Percentiles rank a stretch among this genome's conserved stretches.
Evolutionary conservation across 2,888 invertebrate genomes (phyloP).

Genomic region (Nemoura dubitans): DNA sequence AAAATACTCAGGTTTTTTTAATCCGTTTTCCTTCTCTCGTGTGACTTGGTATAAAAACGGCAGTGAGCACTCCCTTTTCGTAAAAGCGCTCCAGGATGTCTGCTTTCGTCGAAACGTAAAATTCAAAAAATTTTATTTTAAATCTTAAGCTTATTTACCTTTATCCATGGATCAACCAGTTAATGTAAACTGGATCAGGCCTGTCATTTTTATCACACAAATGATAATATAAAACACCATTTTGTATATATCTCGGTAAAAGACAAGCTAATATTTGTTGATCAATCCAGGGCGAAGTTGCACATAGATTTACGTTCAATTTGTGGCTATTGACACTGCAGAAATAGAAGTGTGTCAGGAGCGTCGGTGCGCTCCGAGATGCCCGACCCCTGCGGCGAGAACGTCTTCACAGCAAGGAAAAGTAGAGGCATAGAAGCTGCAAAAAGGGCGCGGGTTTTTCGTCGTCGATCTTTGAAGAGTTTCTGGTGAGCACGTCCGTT

Average conservation of each 20-base stretch:
- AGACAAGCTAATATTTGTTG: no score
- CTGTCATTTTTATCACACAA: background rate
- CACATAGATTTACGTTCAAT: background rate
- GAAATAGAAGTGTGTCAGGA: background rate
- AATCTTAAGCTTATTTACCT: background rate
- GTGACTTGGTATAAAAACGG: background rate
- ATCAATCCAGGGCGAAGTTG: background rate
- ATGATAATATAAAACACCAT: no score
- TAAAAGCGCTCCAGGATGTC: background rate
- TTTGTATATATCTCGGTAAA: background rate
- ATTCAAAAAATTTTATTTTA: background rate
- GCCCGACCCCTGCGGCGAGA: background rate
- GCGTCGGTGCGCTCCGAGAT: background rate
- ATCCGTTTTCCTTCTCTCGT: background rate
- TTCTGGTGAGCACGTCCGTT: background rate
- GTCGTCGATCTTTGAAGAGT: background rate
- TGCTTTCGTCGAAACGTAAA: background rate
- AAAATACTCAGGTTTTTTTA: background rate
- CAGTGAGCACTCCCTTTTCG: background rate
- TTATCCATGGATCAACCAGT: background rate
- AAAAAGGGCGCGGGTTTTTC: background rate
- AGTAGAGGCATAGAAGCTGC: background rate
- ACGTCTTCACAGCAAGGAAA: background rate
- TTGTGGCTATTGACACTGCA: background rate
- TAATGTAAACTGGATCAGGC: background rate